These are phyloP conservation scores for Pseudopleuronectes americanus DNA, from an alignment of 2,797 vertebrate species.

Conservation along the genomic window DNA sequence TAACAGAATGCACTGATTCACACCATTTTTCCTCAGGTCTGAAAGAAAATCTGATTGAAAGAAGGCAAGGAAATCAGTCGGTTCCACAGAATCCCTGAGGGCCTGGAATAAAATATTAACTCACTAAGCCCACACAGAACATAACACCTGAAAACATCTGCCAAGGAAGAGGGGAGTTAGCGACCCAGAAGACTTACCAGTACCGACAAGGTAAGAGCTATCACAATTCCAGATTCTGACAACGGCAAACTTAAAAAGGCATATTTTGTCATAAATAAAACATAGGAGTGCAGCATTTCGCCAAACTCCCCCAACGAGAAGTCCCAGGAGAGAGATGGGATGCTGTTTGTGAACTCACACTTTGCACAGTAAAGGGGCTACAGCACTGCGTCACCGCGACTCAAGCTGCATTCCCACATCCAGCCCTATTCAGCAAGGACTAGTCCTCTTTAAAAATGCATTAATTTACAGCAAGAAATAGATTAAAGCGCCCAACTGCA, in stretches of 20 bases:
- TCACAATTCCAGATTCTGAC: constrained; percentile 75
- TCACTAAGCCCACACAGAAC: constrained; percentile 71
- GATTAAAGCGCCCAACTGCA: constrained; percentile 82
- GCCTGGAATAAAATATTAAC: constrained; percentile 69
- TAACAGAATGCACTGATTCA: constrained; percentile 42
- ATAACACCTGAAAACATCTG: constrained; percentile 78
- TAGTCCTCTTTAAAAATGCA: constrained; percentile 85
- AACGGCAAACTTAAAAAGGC: constrained; percentile 78
- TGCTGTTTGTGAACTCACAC: constrained; percentile 80
- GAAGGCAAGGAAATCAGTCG: constrained; percentile 45
- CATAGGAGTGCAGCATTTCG: constrained; percentile 80
- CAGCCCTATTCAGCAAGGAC: constrained; percentile 75
- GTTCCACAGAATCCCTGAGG: constrained; percentile 60
- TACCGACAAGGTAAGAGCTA: constrained; percentile 64
- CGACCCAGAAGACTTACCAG: constrained; percentile 68
- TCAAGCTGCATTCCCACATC: constrained; percentile 75
- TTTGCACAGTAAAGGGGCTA: constrained; percentile 77
- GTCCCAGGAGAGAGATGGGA: constrained; percentile 74
- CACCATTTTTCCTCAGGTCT: constrained; percentile 36
- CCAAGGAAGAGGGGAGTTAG: constrained; percentile 66
- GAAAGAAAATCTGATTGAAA: constrained; percentile 62
- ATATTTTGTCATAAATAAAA: constrained; percentile 85
- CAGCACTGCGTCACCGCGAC: constrained; percentile 71
- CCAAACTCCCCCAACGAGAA: constrained; percentile 74
- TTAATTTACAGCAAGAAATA: constrained; percentile 86